Conservation (phyloP, 2,888 invertebrate species). For the Dynastes hyllus region DNA sequence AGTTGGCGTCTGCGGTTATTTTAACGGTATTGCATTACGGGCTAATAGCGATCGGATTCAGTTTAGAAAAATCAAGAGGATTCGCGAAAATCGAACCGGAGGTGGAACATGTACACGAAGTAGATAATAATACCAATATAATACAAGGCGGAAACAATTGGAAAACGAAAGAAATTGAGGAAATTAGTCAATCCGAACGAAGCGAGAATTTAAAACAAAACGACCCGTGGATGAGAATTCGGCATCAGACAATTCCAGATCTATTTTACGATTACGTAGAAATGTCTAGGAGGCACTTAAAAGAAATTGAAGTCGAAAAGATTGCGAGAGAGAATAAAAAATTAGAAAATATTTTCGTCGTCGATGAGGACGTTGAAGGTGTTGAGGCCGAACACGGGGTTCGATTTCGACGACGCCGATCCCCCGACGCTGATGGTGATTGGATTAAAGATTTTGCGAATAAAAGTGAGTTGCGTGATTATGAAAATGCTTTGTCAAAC, state of each 20-base stretch:
- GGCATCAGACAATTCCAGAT: slow-evolving; percentile 44
- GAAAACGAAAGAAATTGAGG: slow-evolving; percentile 35
- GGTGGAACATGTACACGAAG: background rate
- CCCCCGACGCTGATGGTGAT: slow-evolving; percentile 9
- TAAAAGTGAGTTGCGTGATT: slow-evolving; percentile 30
- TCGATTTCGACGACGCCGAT: background rate
- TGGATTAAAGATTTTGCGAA: slow-evolving; percentile 20
- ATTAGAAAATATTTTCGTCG: slow-evolving; percentile 40
- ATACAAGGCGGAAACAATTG: slow-evolving; percentile 41
- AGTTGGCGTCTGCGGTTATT: background rate
- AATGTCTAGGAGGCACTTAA: slow-evolving; percentile 20
- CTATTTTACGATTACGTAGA: slow-evolving; percentile 49
- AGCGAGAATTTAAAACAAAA: slow-evolving; percentile 26
- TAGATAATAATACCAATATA: slow-evolving; percentile 31
- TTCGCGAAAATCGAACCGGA: background rate
- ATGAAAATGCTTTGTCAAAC: slow-evolving; percentile 13
- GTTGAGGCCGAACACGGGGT: background rate
- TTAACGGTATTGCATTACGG: slow-evolving; percentile 9
- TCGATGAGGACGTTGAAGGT: background rate
- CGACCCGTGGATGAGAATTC: background rate
- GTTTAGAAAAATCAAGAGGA: slow-evolving; percentile 1
- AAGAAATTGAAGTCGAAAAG: slow-evolving; percentile 45
- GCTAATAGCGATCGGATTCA: slow-evolving; percentile 4
- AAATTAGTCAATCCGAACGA: slow-evolving; percentile 41
- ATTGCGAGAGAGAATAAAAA: slow-evolving; percentile 38